These are phyloP conservation scores for Byasa hedistus DNA, from an alignment of 2,888 invertebrate genomes.

Conservation along the genomic window DNA sequence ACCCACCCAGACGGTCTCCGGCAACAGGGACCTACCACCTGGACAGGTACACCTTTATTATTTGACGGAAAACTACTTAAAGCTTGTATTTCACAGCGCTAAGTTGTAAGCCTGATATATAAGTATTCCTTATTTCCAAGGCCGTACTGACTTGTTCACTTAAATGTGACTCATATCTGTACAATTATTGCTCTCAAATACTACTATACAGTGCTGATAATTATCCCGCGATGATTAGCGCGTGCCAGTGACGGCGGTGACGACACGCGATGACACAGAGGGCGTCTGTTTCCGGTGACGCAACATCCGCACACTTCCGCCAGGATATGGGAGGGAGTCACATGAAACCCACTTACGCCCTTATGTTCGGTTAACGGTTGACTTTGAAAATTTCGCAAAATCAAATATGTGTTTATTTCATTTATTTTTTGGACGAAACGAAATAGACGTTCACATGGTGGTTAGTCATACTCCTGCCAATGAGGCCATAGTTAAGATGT, in stretches of 20 bases:
- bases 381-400: not conserved
- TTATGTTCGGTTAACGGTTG: constrained; percentile 34
- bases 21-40: no score
- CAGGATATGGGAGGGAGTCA: constrained; percentile 66
- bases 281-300: constrained; percentile 77
- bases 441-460: no score
- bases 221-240: constrained; percentile 26
- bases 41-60: no score
- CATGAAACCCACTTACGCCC: constrained; percentile 58
- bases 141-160: not conserved
- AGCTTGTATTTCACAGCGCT: no score
- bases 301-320: constrained; percentile 73
- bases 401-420: not conserved
- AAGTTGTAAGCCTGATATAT: not conserved
- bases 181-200: not conserved
- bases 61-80: no score
- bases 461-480: no score
- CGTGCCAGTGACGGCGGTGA: constrained; percentile 34
- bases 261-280: constrained; percentile 68
- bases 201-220: constrained; percentile 9
- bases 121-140: not conserved
- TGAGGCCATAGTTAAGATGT: no score
- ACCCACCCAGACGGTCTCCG: no score
- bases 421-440: not conserved
- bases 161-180: constrained; percentile 11